Evolutionary conservation across 2,113 vertebrate genomes (phyloP).

Genomic region (Eira barbara): DNA sequence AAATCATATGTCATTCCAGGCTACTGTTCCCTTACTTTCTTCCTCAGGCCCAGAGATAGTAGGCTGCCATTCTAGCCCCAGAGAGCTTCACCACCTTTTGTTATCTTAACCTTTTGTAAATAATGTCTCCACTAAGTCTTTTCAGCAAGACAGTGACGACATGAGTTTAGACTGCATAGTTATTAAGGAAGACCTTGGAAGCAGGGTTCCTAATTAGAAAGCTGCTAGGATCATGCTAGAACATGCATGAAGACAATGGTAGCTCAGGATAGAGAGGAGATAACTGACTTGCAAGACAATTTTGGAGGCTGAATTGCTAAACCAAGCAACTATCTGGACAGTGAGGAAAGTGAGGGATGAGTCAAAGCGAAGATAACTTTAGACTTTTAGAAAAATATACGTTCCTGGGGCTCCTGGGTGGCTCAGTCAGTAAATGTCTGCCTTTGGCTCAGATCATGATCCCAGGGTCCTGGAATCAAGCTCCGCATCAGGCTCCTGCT

Average conservation of each 20-base stretch:
- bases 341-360: not conserved
- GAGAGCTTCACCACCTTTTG: not conserved
- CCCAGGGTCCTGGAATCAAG: too few species aligned
- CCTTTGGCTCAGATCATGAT: too few species aligned
- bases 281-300: not conserved
- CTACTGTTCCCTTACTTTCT: not conserved
- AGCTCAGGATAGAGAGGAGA: not conserved
- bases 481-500: too few species aligned
- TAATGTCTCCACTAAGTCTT: not conserved
- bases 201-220: not conserved
- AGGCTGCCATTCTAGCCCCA: not conserved
- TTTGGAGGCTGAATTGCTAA: not conserved
- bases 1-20: not conserved
- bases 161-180: not conserved
- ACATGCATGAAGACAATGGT: not conserved
- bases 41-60: not conserved
- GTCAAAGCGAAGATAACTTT: not conserved
- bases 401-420: not conserved
- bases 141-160: not conserved
- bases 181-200: not conserved
- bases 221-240: not conserved
- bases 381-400: not conserved
- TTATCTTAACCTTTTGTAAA: not conserved
- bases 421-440: too few species aligned
- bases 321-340: not conserved